Base-by-base conservation (phyloP, 2,797 vertebrate species). In the Apogon hyalosoma region DNA sequence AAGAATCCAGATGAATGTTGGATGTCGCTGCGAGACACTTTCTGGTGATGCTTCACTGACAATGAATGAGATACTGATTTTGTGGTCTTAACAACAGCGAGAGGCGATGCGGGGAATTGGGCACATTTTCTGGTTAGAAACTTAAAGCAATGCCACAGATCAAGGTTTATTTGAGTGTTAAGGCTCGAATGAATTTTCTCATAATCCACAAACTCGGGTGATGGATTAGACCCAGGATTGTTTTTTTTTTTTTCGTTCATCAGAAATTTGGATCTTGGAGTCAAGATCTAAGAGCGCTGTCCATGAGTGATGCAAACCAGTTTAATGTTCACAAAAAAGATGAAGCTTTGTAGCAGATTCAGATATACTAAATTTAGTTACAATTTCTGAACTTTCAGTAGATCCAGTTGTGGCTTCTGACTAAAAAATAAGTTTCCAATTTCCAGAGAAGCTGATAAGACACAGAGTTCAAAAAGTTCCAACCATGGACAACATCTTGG, bases 1-100 rank as follows among this genome's bases (percentile, higher is more conserved):
- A 77, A 66, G 56, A 54, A 62, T 75, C 77, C 79, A 75, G 68
- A 84, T 73, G 70, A 79, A 52, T 49, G 72, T 36, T 69, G 56
- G 67, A 69, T 64, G 51, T 56, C 12, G 42, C 55, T 40, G 46
- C 38, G 72, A 80, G 74, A 85, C 73, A 54, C 67, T 68, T 73
- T 75, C 60, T 78, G 57, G 63, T 66, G 77, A 83, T 48, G 77
- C 79, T 75, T 77, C 66, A 40, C 63, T 48, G 75, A 45, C 68
- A 9, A 16, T 65, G 60, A 84, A 85, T 65, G 40, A 50, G 77
- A 87, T 16, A 45, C 73, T 57, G 78, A 71, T 41, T 77, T 58
- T 77, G 84, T 55, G 82, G 82, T 75, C 39, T 69, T 2, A 36
- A 75, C 53, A 33, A 74, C 58, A 62, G 33, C 62, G 51, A 9